Percentiles rank a stretch among this genome's conserved stretches.
Evolutionary conservation across 2,113 vertebrate genomes (phyloP).

Genomic region (Macrotis lagotis): DNA sequence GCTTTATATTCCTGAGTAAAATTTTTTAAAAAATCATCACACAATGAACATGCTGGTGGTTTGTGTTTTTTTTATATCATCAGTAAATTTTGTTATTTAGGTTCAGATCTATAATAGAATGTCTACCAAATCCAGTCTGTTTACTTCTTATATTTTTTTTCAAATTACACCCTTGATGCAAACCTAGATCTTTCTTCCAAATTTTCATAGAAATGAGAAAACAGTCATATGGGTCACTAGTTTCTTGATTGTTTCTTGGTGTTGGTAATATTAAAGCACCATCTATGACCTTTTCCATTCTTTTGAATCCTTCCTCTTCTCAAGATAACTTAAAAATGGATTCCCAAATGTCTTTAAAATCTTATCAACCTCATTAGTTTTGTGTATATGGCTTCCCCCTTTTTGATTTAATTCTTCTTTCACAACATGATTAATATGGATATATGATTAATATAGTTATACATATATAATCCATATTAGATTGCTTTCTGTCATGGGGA

Average conservation of each 20-base stretch:
- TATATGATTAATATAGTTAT: too few species aligned
- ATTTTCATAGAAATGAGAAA: neutral
- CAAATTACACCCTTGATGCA: neutral
- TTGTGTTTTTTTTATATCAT: too few species aligned
- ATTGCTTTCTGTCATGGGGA: too few species aligned
- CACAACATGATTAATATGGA: too few species aligned
- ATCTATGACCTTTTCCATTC: neutral
- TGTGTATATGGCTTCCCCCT: too few species aligned
- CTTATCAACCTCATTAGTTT: neutral
- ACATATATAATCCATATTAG: too few species aligned
- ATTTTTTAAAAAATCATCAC: neutral
- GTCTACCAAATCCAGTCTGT: neutral
- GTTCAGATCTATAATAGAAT: neutral
- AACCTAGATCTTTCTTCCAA: neutral
- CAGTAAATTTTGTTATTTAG: neutral
- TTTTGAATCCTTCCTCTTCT: neutral
- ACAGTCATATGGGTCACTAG: neutral
- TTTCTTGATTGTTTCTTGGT: neutral
- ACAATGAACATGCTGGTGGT: neutral
- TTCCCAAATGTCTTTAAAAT: neutral
- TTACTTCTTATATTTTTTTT: neutral
- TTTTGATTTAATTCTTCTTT: too few species aligned
- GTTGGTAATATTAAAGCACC: neutral
- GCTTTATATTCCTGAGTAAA: neutral
- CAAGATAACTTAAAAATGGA: neutral